Percentiles rank a stretch among this genome's conserved stretches.
phyloP scores from a whole-genome alignment of 2,888 invertebrate genomes.

The Morpho achilles region DNA sequence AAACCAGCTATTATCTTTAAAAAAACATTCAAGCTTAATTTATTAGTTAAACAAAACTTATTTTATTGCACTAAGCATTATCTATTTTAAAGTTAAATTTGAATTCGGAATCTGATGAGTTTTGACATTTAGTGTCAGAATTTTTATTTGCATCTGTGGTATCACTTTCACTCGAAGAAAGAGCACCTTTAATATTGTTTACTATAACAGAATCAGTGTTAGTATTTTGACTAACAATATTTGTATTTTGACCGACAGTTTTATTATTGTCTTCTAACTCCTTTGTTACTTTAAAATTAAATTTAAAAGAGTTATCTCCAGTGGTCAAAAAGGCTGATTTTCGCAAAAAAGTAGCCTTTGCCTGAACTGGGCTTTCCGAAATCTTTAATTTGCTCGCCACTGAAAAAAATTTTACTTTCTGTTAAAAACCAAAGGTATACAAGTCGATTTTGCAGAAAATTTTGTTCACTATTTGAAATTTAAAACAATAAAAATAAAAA shows the following conservation, averaged over 20 bases:
- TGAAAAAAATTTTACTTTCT: constrained; percentile 48
- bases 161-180: constrained; percentile 18
- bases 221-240: constrained; percentile 5
- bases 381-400: constrained; percentile 80
- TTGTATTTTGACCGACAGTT: constrained; percentile 1
- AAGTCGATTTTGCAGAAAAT: background rate
- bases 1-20: background rate
- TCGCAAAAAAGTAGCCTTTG: constrained; percentile 83
- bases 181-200: constrained; percentile 28
- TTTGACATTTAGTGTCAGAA: constrained; percentile 53
- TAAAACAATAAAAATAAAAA: constrained; percentile 1
- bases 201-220: constrained; percentile 27
- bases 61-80: constrained; percentile 30
- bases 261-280: constrained; percentile 40
- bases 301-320: constrained; percentile 77
- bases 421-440: constrained; percentile 2
- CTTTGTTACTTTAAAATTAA: constrained; percentile 58
- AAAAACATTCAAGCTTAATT: constrained; percentile 6
- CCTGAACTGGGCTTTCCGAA: constrained; percentile 63
- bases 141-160: constrained; percentile 15
- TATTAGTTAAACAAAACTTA: constrained; percentile 11
- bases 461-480: background rate
- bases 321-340: constrained; percentile 80
- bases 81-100: constrained; percentile 82
- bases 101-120: constrained; percentile 73